A percentile compares a stretch with the other conserved stretches of the same genome.
phyloP scores from a whole-genome alignment of 2,888 invertebrate genomes.

The Chrysodeixis includens region DNA sequence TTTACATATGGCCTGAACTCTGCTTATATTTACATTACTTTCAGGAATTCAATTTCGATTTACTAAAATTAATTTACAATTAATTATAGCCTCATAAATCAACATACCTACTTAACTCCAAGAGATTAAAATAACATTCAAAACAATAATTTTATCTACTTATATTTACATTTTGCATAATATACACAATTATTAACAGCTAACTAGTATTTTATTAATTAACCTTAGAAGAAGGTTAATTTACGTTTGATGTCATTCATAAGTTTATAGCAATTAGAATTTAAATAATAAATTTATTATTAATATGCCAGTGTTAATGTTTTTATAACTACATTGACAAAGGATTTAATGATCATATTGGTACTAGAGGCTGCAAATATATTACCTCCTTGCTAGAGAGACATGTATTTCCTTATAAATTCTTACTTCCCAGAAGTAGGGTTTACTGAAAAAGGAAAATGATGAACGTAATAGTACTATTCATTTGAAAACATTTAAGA shows the following conservation, averaged over 20 bases:
- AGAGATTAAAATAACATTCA: no score
- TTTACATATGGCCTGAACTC: no score
- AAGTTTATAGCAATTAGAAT: constrained; percentile 12
- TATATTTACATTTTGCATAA: neutral
- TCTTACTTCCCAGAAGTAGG: no score
- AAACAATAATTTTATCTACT: neutral
- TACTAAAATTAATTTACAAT: no score
- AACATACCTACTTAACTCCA: no score
- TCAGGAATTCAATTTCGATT: no score
- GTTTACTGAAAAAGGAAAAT: no score
- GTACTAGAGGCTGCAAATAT: neutral
- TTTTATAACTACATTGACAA: neutral
- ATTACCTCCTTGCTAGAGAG: neutral
- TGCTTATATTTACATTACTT: no score
- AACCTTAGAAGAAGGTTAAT: constrained; percentile 49
- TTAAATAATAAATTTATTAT: neutral
- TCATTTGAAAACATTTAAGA: no score
- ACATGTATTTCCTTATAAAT: no score
- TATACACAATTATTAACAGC: neutral
- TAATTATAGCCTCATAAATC: no score
- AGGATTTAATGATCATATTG: neutral
- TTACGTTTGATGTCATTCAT: constrained; percentile 31
- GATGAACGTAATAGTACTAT: no score
- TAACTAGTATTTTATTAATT: constrained; percentile 29
- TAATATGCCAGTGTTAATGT: neutral